Evolutionary conservation across 2,113 vertebrate species (phyloP).

Genomic region (Columba livia): DNA sequence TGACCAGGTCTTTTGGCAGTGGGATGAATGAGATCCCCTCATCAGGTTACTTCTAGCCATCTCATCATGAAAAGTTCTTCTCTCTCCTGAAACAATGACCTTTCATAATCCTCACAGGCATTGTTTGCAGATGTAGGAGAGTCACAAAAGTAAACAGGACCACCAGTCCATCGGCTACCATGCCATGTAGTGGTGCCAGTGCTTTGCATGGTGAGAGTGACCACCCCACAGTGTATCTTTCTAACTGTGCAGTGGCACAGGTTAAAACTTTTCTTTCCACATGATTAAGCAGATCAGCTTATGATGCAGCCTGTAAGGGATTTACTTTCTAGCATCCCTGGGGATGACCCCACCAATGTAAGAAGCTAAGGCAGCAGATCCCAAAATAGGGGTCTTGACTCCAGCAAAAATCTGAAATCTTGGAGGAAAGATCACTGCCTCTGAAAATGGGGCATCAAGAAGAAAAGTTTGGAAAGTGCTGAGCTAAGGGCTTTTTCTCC

Average conservation of each 20-base stretch:
- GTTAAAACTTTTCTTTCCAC: neutral
- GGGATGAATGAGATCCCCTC: neutral
- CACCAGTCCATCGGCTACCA: neutral
- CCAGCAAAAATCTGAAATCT: neutral
- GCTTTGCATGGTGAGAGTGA: neutral
- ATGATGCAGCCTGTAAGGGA: neutral
- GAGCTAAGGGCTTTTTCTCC: neutral
- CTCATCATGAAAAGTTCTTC: neutral
- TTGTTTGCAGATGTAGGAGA: neutral
- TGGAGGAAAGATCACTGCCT: neutral
- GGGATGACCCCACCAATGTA: neutral
- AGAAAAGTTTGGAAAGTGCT: slow-evolving; percentile 31
- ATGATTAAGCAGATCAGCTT: neutral
- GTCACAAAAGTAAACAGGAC: rapidly evolving
- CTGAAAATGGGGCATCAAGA: neutral
- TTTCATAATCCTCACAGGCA: neutral
- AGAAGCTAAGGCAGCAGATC: slow-evolving; percentile 12
- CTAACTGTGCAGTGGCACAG: neutral
- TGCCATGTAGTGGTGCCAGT: neutral
- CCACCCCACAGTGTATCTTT: rapidly evolving
- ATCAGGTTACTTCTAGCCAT: neutral
- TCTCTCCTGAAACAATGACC: neutral
- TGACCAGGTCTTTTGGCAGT: neutral
- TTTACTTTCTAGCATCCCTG: neutral
- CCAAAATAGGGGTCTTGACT: slow-evolving; percentile 43